Evolutionary conservation across 2,113 vertebrate species (phyloP).

Genomic region (Burhinus oedicnemus): DNA sequence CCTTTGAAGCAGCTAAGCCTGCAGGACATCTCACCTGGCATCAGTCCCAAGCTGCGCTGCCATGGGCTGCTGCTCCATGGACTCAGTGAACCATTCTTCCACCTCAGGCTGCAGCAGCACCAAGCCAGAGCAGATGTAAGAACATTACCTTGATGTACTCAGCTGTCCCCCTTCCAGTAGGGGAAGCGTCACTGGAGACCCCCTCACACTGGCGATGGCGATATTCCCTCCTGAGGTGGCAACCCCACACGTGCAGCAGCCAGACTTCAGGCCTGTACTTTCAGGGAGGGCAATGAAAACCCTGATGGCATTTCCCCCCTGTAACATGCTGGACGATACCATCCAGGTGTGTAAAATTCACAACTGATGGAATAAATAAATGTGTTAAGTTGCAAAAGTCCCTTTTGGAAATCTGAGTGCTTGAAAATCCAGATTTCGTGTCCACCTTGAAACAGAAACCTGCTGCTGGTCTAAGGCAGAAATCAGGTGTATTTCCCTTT

Average conservation of each 20-base stretch:
- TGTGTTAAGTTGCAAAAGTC: not conserved
- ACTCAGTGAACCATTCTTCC: not conserved
- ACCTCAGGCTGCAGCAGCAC: not conserved
- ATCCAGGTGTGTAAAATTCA: not conserved
- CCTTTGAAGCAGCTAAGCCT: not conserved
- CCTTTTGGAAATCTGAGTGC: not conserved
- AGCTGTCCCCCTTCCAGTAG: not conserved
- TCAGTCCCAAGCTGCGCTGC: not conserved
- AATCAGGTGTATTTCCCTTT: not conserved
- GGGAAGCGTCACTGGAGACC: not conserved
- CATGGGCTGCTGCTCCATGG: not conserved
- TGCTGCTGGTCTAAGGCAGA: not conserved
- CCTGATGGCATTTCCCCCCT: not conserved
- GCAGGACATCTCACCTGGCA: not conserved
- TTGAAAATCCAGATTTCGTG: not conserved
- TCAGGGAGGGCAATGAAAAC: not conserved
- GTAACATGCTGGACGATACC: not conserved
- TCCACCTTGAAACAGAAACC: not conserved
- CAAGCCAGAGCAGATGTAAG: not conserved
- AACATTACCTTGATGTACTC: not conserved
- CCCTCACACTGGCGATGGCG: accelerated
- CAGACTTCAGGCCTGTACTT: not conserved
- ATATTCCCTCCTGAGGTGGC: not conserved
- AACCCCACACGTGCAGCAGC: not conserved
- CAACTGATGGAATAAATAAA: not conserved